Evolutionary conservation across 2,797 vertebrate species (phyloP), one percentile per base, ranked within the genome.

Genomic region (Gouania willdenowi): DNA sequence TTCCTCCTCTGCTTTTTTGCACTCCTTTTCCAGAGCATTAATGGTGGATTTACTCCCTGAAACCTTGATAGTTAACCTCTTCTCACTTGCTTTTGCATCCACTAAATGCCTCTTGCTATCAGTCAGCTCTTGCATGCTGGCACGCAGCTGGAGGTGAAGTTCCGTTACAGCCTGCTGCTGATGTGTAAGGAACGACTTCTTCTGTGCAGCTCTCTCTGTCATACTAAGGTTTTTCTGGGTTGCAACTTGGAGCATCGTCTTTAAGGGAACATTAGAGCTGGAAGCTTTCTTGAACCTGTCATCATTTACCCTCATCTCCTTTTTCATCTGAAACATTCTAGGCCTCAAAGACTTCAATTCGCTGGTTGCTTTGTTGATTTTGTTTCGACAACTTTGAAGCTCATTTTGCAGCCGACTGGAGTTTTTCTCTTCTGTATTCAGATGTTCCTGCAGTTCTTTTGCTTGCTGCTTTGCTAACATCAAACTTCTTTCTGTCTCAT

Each of bases 151-250:
- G 1, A 61, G 22, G 25, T 93, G 91, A 29, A 92, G 77, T 49
- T 95, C 91, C 96, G 91, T 95, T 7, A 92, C 63, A 5, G 3
- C 44, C 69, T 84, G 89, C 55, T 98, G 93, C 64, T 92, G 90
- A 1, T 94, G 91, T 48, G 75, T 90, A 20, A 92, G 54, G 36
- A 92, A 81, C 57, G 90, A 88, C 38, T 97, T 93, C 87, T 95
- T 82, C 66, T 86, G 91, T 5, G 75, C 74, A 5, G 90, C 91
- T 72, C 79, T 88, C 55, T 97, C 94, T 71, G 97, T 93, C 52
- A 90, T 78, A 43, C 76, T 90, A 17, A 93, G 71, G 0, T 84
- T 79, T 1, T 85, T 83, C 66, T 93, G 86, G 3, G 73, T 91
- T 38, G 88, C 81, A 3, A 42, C 25, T 30, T 76, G 83, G 58